phyloP scores from a whole-genome alignment of 64 coral and sea anemone species.

The Porites australiensis region DNA sequence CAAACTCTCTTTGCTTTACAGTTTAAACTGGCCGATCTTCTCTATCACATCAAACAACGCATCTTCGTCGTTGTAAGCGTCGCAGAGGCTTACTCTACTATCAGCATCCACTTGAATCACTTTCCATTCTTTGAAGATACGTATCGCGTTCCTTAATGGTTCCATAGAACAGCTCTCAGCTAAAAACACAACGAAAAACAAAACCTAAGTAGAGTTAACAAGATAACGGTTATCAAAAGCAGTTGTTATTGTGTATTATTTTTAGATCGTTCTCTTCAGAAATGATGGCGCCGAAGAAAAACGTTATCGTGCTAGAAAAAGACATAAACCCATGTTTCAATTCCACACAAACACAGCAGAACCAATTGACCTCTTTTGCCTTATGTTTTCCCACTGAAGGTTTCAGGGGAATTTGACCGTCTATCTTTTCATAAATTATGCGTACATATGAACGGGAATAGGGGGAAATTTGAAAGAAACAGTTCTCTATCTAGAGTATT shows the following conservation, averaged over 20 bases:
- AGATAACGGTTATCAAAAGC: neutral
- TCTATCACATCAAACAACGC: conserved; percentile 75
- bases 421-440: too few relatives aligned
- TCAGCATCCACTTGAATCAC: conserved; percentile 54
- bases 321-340: too few relatives aligned
- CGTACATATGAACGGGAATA: too few relatives aligned
- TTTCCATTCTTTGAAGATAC: conserved; percentile 76
- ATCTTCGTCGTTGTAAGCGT: conserved; percentile 63
- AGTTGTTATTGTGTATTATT: neutral
- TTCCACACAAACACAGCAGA: too few relatives aligned
- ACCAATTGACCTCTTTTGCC: too few relatives aligned
- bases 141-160: conserved; percentile 80
- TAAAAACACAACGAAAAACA: conserved; percentile 1
- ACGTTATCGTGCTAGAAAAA: too few relatives aligned
- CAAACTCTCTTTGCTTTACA: neutral
- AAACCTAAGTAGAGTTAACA: neutral
- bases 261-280: neutral
- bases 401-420: too few relatives aligned
- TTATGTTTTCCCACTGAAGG: too few relatives aligned
- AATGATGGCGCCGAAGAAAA: too few relatives aligned
- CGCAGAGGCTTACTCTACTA: conserved; percentile 29
- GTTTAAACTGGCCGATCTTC: conserved; percentile 78
- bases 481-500: too few relatives aligned
- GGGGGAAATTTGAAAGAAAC: too few relatives aligned
- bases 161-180: conserved; percentile 92